Base-by-base conservation (phyloP, 2,113 vertebrate species). In the Furnarius figulus region DNA sequence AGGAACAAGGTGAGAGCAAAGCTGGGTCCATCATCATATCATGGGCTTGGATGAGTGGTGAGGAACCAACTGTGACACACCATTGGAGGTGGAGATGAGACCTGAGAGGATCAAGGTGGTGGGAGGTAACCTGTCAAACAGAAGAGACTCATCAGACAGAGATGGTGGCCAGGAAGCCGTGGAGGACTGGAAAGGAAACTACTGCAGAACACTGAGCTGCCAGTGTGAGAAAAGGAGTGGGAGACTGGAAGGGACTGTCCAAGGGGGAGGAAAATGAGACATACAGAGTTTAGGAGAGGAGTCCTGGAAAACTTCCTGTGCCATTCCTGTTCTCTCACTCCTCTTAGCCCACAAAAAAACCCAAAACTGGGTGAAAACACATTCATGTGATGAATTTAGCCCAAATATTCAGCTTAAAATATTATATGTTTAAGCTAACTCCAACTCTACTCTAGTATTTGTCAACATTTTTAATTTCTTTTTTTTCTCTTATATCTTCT, bases 331-430 rank as follows among this genome's bases (percentile, higher is more conserved):
- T 68, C 58, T 65, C 77, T 27, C 15, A n/a, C 33, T 56, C 2
- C 50, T 71, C 23, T 49, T 50, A 50, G 5, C 13, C 18, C 35
- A 39, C n/a, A 8, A 33, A 80, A 87, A 44, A 46, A 46, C 16
- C 44, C 44, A 19, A 8, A 4, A 15, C 8, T 28, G 2, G 1
- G 6, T 50, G 14, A 74, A 50, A 12, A 55, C 8, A 18, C 1
- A 2, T 42, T 39, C 61, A 35, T 46, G 15, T 44, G 24, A 47
- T 39, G 23, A 85, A 55, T 87, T 74, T 35, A 44, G 23, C 9
- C 6, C n/a, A 62, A 62, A 78, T 61, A 75, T 30, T 71, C 65
- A 74, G 6, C 31, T 87, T 59, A 7, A 23, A 58, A 52, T 47
- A 47, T 39, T 89, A 55, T 42, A 84, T 4, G 24, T 39, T 63